Conservation (phyloP, 30 jellyfish, hydroid and myxozoan species). For the Pelagia noctiluca region DNA sequence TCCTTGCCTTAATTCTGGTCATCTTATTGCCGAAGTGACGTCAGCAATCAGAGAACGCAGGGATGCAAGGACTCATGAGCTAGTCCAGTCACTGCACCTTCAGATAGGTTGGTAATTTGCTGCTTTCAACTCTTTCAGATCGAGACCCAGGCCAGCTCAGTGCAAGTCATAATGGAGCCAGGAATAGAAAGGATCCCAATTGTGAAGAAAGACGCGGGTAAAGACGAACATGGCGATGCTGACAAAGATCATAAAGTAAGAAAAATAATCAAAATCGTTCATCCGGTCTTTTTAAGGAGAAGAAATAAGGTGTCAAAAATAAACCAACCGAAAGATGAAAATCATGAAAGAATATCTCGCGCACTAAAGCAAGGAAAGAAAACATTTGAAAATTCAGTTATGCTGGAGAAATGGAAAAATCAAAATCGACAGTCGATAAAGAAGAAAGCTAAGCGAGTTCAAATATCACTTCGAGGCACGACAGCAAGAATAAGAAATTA, state of each 20-base stretch:
- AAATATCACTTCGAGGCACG: conserved; percentile 29
- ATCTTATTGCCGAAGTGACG: no score
- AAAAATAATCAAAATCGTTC: conserved; percentile 32
- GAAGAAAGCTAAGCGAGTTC: conserved; percentile 26
- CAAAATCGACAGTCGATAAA: conserved; percentile 37
- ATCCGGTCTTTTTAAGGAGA: conserved; percentile 32
- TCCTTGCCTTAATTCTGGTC: no score
- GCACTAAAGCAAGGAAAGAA: conserved; percentile 74
- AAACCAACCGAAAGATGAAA: neutral
- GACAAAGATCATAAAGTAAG: conserved; percentile 10
- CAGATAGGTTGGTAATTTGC: no score
- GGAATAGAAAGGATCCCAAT: conserved; percentile 47
- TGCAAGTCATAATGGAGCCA: conserved; percentile 70
- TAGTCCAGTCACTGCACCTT: no score
- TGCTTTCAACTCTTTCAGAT: conserved; percentile 16
- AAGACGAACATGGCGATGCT: conserved; percentile 22
- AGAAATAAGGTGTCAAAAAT: conserved; percentile 12
- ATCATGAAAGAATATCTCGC: conserved; percentile 10
- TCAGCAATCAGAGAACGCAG: neutral
- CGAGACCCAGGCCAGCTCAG: conserved; percentile 71
- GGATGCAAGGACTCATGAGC: no score
- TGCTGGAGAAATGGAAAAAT: conserved; percentile 79
- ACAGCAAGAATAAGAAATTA: conserved; percentile 6
- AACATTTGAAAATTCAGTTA: conserved; percentile 76
- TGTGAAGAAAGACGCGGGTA: conserved; percentile 7